Percentiles rank a stretch among this genome's conserved stretches.
Conservation (phyloP, 2,888 invertebrate genomes). For the Junonia oenone region DNA sequence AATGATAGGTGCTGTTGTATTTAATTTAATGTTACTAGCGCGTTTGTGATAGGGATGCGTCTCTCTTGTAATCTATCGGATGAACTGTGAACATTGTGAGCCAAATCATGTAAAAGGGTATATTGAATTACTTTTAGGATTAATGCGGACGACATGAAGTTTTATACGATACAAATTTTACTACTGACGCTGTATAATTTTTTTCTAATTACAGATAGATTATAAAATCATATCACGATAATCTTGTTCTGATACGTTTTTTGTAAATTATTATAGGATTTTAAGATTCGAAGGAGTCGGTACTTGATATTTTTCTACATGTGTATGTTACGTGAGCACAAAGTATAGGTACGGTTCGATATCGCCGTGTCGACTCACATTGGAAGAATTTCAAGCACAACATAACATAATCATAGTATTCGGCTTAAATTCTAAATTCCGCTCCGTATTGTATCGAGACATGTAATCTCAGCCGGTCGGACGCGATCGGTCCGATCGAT, state of each 20-base stretch:
- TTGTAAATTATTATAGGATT: conserved; percentile 53
- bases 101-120: conserved; percentile 76
- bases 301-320: conserved; percentile 32
- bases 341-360: conserved; percentile 23
- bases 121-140: conserved; percentile 73
- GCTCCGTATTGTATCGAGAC: neutral
- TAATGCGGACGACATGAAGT: conserved; percentile 58
- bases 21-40: conserved; percentile 67
- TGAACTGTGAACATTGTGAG: conserved; percentile 48
- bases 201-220: conserved; percentile 71
- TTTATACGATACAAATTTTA: conserved; percentile 73
- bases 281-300: conserved; percentile 41
- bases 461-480: neutral
- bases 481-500: neutral
- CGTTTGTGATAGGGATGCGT: conserved; percentile 59
- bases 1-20: conserved; percentile 73
- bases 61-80: conserved; percentile 65
- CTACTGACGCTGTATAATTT: conserved; percentile 60
- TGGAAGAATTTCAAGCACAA: conserved; percentile 6
- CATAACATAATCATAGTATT: neutral
- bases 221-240: conserved; percentile 67
- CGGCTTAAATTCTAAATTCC: neutral
- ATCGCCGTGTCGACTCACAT: conserved; percentile 1
- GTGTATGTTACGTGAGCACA: conserved; percentile 35
- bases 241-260: conserved; percentile 46